Base-by-base conservation (phyloP, 2,888 invertebrate genomes). In the Buathra laborator region DNA sequence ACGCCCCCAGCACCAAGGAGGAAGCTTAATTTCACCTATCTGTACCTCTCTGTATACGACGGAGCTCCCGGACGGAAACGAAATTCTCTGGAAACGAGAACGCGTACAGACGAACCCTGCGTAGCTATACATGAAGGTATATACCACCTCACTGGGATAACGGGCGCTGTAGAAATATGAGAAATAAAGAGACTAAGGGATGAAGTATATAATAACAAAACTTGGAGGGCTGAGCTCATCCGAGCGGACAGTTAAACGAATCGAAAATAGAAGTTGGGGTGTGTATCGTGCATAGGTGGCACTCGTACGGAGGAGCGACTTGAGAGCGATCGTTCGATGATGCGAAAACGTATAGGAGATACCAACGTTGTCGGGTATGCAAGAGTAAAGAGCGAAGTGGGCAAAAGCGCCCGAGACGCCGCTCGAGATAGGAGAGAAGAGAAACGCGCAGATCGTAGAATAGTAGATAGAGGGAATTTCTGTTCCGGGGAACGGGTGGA, bases 11-110 rank as follows among this genome's bases (percentile, higher is more conserved):
- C 3, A 10, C 9, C 9, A n/a, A 10, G 29, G 59, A 24, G 29
- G 48, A 46, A 75, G 89, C 88, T 90, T 90, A 89, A 91, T 91
- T 90, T 88, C 90, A 87, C 89, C 89, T 88, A 89, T 89, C 88
- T 86, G 86, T 24, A 16, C 48, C 29, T n/a, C 56, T 46, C 72
- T 24, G 56, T 81, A 16, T 59, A 48, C 66, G 67, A 24, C 59
- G 43, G 67, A 29, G 46, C 48, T 71, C 44, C 64, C 66, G 66
- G 43, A 48, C 53, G 71, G 24, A 46, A 46, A 80, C 56, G 53
- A 72, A 80, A 72, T 66, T 44, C 56, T 66, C 72, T 37, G 71
- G 70, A 24, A 79, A 79, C 48, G 77, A 78, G 77, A 62, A 29
- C 62, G 29, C 44, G 19, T 14, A 9, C 14, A 44, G 12, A 12